Conservation (phyloP, 2,113 vertebrate species). For the Chroicocephalus ridibundus region DNA sequence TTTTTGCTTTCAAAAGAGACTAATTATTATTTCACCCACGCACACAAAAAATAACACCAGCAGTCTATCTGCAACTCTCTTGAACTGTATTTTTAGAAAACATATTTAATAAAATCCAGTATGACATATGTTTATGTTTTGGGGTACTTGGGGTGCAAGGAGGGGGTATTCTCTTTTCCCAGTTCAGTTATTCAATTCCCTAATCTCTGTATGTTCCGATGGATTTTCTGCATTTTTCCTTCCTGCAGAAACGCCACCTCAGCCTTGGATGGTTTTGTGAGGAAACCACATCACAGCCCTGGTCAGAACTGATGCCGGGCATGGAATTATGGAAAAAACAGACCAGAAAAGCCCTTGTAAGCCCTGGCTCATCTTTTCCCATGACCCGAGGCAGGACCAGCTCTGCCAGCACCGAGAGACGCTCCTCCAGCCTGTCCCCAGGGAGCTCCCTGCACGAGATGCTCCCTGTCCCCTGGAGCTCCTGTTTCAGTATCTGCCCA, state of each 20-base stretch:
- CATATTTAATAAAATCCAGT: background rate
- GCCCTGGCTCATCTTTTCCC: background rate
- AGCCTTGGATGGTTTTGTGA: no score
- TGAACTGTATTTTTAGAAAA: background rate
- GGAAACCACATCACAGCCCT: background rate
- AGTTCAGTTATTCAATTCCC: background rate
- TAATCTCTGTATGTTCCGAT: background rate
- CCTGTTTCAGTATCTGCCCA: background rate
- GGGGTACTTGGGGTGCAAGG: background rate
- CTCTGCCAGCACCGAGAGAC: background rate
- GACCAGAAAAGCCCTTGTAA: background rate
- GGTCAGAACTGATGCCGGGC: background rate
- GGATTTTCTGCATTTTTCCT: background rate
- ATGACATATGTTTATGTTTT: background rate
- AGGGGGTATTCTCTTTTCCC: background rate
- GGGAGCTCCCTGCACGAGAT: background rate
- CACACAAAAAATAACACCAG: background rate
- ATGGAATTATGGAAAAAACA: background rate
- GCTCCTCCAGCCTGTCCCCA: background rate
- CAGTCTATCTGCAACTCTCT: background rate
- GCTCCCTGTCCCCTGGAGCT: background rate
- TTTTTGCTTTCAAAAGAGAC: background rate
- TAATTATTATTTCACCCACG: constrained; percentile 26
- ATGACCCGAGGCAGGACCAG: rapidly evolving
- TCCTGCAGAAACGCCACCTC: background rate